phyloP scores from a whole-genome alignment of 2,888 invertebrate species.

The Trilocha varians region DNA sequence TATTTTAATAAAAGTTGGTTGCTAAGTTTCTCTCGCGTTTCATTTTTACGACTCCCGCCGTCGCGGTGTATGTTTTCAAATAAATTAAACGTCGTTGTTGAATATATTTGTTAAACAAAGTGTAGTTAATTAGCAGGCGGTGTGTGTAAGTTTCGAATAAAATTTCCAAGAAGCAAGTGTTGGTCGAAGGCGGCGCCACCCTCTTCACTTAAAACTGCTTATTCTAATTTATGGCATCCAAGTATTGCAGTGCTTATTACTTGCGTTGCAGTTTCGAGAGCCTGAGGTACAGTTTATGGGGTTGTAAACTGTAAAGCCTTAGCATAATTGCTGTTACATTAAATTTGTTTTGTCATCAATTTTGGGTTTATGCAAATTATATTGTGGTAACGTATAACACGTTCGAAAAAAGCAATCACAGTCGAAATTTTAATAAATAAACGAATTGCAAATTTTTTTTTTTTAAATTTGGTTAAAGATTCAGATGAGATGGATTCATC shows the following conservation, averaged over 20 bases:
- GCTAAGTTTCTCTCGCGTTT: slow-evolving; percentile 52
- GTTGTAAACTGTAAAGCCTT: slow-evolving; percentile 66
- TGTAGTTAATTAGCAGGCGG: slow-evolving; percentile 10
- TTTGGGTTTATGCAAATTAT: slow-evolving; percentile 55
- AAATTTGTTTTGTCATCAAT: slow-evolving; percentile 66
- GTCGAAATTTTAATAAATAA: no score
- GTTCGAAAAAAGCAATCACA: not conserved
- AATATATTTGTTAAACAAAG: slow-evolving; percentile 15
- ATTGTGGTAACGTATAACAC: not conserved
- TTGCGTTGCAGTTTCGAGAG: slow-evolving; percentile 62
- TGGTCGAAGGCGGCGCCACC: slow-evolving; percentile 18
- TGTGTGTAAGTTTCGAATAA: slow-evolving; percentile 7
- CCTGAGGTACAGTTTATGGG: slow-evolving; percentile 63
- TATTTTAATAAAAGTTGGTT: slow-evolving; percentile 68
- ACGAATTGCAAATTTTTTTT: no score
- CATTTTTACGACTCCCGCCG: slow-evolving; percentile 57
- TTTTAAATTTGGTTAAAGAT: no score
- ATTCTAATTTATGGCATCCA: slow-evolving; percentile 61
- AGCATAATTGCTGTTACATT: slow-evolving; percentile 67
- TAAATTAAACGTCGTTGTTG: slow-evolving; percentile 15
- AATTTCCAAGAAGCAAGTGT: slow-evolving; percentile 2
- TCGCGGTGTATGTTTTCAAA: slow-evolving; percentile 48
- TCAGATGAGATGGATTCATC: no score
- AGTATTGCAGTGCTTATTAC: slow-evolving; percentile 70
- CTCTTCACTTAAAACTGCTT: slow-evolving; percentile 60